Evolutionary conservation across 1,140 invertebrate genomes (phyloP).

Genomic region (Eumaeus atala): DNA sequence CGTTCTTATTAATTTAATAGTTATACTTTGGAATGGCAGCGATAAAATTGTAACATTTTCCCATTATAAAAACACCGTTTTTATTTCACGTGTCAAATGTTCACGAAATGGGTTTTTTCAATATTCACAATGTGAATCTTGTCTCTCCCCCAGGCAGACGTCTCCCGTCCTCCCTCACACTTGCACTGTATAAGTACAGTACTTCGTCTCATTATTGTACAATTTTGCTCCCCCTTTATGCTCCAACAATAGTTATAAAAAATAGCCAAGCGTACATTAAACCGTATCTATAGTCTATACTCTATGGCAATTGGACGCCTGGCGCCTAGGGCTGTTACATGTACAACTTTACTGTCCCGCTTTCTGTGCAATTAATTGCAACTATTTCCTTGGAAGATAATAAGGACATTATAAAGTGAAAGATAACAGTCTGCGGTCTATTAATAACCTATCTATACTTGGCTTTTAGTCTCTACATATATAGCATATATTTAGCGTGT

Average conservation of each 20-base stretch:
- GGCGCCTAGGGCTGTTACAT: conserved; percentile 4
- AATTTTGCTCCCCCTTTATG: conserved; percentile 34
- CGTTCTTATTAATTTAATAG: no score
- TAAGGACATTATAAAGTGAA: neutral
- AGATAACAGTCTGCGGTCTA: no score
- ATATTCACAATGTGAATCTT: conserved; percentile 29
- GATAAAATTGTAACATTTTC: no score
- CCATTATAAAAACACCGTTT: no score
- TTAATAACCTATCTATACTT: no score
- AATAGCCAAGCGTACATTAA: conserved; percentile 24
- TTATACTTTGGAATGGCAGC: no score
- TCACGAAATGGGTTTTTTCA: conserved; percentile 29
- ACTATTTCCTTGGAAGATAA: conserved; percentile 1
- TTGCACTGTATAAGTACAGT: conserved; percentile 23
- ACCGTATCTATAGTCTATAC: neutral
- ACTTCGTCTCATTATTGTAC: conserved; percentile 47
- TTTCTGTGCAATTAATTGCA: conserved; percentile 5
- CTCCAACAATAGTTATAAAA: conserved; percentile 33
- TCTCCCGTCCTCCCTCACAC: conserved; percentile 13
- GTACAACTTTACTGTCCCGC: neutral
- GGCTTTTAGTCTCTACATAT: no score
- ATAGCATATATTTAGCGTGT: no score
- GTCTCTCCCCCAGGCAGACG: conserved; percentile 31
- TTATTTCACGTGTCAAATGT: conserved; percentile 30
- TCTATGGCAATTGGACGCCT: neutral